Evolutionary conservation across 2,797 vertebrate genomes (phyloP), one percentile per base, ranked within the genome.

Genomic region (Telmatherina bonti): DNA sequence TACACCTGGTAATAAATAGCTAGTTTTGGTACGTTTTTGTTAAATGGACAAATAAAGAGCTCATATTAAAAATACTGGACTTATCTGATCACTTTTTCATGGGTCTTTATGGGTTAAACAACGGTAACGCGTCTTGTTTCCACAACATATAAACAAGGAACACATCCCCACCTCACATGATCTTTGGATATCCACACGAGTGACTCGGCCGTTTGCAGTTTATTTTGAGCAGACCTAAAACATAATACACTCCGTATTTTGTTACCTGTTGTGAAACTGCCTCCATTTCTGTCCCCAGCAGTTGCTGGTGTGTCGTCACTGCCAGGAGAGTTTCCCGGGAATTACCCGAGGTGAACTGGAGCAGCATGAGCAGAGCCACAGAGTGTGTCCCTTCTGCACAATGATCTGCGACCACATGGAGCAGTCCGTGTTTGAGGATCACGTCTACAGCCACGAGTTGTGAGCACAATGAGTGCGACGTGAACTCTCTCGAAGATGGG

Each of bases 401-500:
- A 79, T 93, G 62, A 81, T 94, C 85, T 95, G 92, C 20, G 94
- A 95, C 64, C 5, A 35, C 78, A 88, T 93, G 89, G 86, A 84
- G 57, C 95, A 95, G 88, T 33, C 80, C 0, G 73, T 68, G 76
- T 95, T 91, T 29, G 94, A 94, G 53, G 91, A 93, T 51, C 95
- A 95, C 13, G 95, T 95, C 63, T 95, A 95, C 66, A n/a, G 88
- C 66, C 94, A 95, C 62, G 92, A 91, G 78, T 43, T 86, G 63
- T 92, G 79, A 89, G 13, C 16, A 4, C 9, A 1, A 2, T 8
- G 53, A 8, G 6, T 4, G 22, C 12, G 16, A 3, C 22, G 3
- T n/a, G 9, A 26, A 33, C 9, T 52, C 22, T 53, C 56, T 52
- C 63, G 16, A 27, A 2, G 45, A 29, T 12, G 13, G 20, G 8